A percentile compares a stretch with the other conserved stretches of the same genome.
Evolutionary conservation across 2,797 vertebrate genomes (phyloP).

Genomic region (Microctenopoma steveboyesi): DNA sequence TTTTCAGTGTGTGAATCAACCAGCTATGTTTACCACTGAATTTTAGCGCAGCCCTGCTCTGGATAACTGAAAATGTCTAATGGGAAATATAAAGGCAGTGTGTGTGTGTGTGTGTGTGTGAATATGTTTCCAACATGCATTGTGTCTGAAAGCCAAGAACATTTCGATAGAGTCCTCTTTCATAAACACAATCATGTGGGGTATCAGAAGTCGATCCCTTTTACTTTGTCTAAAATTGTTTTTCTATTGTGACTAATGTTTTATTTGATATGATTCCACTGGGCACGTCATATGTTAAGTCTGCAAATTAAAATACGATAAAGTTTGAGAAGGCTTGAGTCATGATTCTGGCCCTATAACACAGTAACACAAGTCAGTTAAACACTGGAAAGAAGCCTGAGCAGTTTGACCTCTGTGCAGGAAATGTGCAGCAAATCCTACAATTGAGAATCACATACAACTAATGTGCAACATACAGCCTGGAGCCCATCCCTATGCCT

Average conservation of each 20-base stretch:
- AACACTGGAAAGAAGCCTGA: slow-evolving; percentile 16
- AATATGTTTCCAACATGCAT: slow-evolving; percentile 2
- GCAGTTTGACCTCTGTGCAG: slow-evolving; percentile 27
- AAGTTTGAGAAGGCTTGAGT: slow-evolving; percentile 7
- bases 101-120: slow-evolving; percentile 31
- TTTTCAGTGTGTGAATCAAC: slow-evolving; percentile 63
- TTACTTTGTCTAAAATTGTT: slow-evolving; percentile 56
- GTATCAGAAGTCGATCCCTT: slow-evolving; percentile 56
- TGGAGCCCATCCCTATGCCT: slow-evolving; percentile 39
- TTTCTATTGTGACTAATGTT: slow-evolving; percentile 50
- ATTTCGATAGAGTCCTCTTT: slow-evolving; percentile 45
- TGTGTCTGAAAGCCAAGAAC: slow-evolving; percentile 15
- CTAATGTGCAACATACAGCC: slow-evolving; percentile 62
- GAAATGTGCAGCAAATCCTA: slow-evolving; percentile 38
- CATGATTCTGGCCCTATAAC: slow-evolving; percentile 14
- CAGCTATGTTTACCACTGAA: slow-evolving; percentile 26
- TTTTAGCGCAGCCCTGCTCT: too few relatives aligned
- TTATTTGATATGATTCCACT: slow-evolving; percentile 52
- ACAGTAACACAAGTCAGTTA: slow-evolving; percentile 43
- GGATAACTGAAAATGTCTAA: slow-evolving; percentile 47
- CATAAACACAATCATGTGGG: slow-evolving; percentile 46
- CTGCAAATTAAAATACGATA: slow-evolving; percentile 33
- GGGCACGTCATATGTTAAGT: slow-evolving; percentile 54
- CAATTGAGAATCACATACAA: slow-evolving; percentile 64
- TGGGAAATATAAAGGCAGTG: slow-evolving; percentile 30